Evolutionary conservation across 2,888 invertebrate species (phyloP).

Genomic region (Electrophaes corylata): DNA sequence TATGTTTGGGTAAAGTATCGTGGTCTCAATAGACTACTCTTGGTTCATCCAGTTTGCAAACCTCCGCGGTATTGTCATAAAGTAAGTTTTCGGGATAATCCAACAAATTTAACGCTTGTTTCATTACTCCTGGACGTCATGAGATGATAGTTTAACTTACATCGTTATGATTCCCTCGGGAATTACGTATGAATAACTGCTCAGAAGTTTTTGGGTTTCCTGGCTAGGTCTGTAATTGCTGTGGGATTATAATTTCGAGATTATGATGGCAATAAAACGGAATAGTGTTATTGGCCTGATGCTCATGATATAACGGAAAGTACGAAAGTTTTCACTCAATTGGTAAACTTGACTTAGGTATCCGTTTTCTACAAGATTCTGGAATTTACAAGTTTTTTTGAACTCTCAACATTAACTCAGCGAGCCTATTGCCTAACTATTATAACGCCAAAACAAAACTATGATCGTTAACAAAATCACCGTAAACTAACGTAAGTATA

Average conservation of each 20-base stretch:
- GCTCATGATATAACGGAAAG: background rate
- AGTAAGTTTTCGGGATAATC: slow-evolving; percentile 68
- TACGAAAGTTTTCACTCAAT: background rate
- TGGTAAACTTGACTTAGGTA: background rate
- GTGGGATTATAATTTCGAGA: slow-evolving; percentile 18
- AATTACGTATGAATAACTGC: slow-evolving; percentile 33
- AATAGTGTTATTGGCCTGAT: slow-evolving; percentile 6
- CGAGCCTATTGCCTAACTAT: too few relatives aligned
- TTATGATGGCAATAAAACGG: slow-evolving; percentile 16
- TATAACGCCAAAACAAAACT: too few relatives aligned
- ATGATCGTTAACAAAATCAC: too few relatives aligned
- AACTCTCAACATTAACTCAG: too few relatives aligned
- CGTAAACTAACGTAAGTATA: too few relatives aligned
- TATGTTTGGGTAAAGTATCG: too few relatives aligned
- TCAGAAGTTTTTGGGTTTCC: slow-evolving; percentile 22
- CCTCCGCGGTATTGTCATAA: slow-evolving; percentile 48
- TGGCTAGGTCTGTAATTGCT: slow-evolving; percentile 18
- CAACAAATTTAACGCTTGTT: slow-evolving; percentile 71
- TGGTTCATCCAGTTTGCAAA: slow-evolving; percentile 44
- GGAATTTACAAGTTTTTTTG: too few relatives aligned
- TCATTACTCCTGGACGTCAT: slow-evolving; percentile 57
- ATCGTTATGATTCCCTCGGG: slow-evolving; percentile 35
- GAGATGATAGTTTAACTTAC: slow-evolving; percentile 49
- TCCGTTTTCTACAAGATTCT: background rate
- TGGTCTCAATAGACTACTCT: too few relatives aligned